Evolutionary conservation across 2,888 invertebrate genomes (phyloP).

Genomic region (Chaitophorus viminalis): DNA sequence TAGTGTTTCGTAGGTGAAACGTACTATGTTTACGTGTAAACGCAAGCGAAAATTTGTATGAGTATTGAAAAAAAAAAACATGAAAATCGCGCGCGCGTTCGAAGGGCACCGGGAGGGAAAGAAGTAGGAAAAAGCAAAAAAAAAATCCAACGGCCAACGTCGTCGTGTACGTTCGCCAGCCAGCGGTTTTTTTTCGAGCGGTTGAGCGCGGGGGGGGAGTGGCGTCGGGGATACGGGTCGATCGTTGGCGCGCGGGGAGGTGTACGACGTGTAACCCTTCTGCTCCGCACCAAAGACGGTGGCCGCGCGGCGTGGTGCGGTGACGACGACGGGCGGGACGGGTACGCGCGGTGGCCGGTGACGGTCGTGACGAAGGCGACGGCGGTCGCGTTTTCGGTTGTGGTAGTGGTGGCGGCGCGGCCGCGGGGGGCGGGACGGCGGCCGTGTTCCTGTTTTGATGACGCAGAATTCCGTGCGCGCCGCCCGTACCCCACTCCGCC

Average conservation of each 20-base stretch:
- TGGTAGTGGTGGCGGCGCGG: conserved; percentile 18
- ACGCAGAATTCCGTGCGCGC: conserved; percentile 62
- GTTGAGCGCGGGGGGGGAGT: background rate
- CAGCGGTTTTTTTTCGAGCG: background rate
- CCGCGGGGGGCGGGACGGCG: conserved; percentile 17
- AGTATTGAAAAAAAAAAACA: background rate
- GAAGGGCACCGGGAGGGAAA: conserved; percentile 13
- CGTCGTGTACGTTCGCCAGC: background rate
- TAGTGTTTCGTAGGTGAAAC: too few species aligned
- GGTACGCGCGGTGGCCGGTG: conserved; percentile 13
- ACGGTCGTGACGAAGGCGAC: conserved; percentile 26
- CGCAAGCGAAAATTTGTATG: too few species aligned
- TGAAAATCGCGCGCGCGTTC: conserved; percentile 6
- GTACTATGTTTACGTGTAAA: too few species aligned
- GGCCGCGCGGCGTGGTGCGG: conserved; percentile 10
- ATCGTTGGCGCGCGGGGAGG: conserved; percentile 32
- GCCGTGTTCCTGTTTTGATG: conserved; percentile 62
- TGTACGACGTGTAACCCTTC: background rate
- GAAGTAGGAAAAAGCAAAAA: background rate
- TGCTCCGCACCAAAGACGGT: background rate
- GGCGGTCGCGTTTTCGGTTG: conserved; percentile 17
- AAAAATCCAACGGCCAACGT: background rate
- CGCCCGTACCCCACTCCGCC: conserved; percentile 75
- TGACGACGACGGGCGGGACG: background rate
- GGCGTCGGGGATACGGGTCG: background rate